Evolutionary conservation across 92 coral and sea anemone genomes (phyloP), one percentile per base, ranked within the genome.

Genomic region (Bergia puertoricense): DNA sequence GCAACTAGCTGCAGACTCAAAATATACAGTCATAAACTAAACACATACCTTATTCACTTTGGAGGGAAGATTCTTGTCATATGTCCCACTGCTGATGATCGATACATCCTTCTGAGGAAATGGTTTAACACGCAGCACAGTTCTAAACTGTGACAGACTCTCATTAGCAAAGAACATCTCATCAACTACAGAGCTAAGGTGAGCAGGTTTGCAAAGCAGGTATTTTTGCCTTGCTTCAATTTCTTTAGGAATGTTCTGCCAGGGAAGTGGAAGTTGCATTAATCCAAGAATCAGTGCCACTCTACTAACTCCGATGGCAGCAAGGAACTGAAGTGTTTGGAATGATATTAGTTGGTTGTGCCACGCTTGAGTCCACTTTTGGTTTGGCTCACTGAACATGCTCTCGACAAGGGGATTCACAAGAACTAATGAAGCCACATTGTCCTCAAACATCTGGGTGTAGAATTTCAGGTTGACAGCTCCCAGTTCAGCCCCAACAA

Each of bases 401-500:
- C 92, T 92, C 87, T 96, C 99, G 10, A 86, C 91, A 16, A 95
- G 90, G 1, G 99, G 96, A 84, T 96, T 96, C 18, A 96, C 88
- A 3, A 95, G 89, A 43, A 96, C 87, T 9, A 96, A 68, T n/a
- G 94, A 91, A 9, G 90, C 87, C 37, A 95, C 94, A 81, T 92
- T 81, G 42, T 86, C 80, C 68, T 93, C 98, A 86, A 93, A 96
- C 88, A 96, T 86, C 88, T 94, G 95, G 8, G 98, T 86, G 88
- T 93, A 95, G 88, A 96, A 96, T 80, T 96, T 92, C 78, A 92
- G 77, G 80, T 96, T 96, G 2, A 95, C 93, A 13, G 99, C 98
- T 46, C 99, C 99, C 11, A 96, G 81, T 54, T 93, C 99, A 18
- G 96, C 93, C 22, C 99, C 99, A 62, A 96, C 99, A 11, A 96